Conservation (phyloP, 30 jellyfish, hydroid and myxozoan species). For the Cassiopea andromeda region DNA sequence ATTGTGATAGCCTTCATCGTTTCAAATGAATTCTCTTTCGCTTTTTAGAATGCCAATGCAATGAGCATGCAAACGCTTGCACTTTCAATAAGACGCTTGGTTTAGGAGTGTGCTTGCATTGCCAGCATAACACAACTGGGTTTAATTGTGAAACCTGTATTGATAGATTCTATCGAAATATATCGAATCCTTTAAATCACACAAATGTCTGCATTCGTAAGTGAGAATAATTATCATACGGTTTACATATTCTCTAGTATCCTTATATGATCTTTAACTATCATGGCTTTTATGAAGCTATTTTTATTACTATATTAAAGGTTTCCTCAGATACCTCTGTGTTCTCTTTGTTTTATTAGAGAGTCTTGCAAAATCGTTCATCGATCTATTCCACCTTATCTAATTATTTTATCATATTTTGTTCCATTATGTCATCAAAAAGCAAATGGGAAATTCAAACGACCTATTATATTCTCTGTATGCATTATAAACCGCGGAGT, state of each 20-base stretch:
- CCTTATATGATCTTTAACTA: background rate
- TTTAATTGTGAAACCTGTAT: slow-evolving; percentile 75
- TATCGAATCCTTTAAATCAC: slow-evolving; percentile 33
- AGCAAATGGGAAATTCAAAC: no score
- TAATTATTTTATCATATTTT: no score
- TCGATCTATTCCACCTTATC: no score
- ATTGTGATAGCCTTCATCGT: background rate
- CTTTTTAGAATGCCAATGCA: slow-evolving; percentile 77
- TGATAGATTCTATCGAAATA: slow-evolving; percentile 66
- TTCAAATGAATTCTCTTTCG: background rate
- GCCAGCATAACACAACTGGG: slow-evolving; percentile 86
- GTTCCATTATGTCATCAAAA: no score
- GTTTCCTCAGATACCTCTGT: no score
- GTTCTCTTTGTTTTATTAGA: no score
- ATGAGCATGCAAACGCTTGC: slow-evolving; percentile 79
- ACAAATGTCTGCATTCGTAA: slow-evolving; percentile 80
- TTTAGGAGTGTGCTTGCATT: slow-evolving; percentile 74
- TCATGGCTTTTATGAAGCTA: no score
- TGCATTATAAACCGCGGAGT: no score
- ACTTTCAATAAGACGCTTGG: slow-evolving; percentile 48
- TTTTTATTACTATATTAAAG: no score
- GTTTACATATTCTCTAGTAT: background rate
- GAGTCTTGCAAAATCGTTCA: no score
- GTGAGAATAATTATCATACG: background rate
- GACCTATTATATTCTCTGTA: no score